Evolutionary conservation across 2,888 invertebrate genomes (phyloP).

Genomic region (Adelphocoris suturalis): DNA sequence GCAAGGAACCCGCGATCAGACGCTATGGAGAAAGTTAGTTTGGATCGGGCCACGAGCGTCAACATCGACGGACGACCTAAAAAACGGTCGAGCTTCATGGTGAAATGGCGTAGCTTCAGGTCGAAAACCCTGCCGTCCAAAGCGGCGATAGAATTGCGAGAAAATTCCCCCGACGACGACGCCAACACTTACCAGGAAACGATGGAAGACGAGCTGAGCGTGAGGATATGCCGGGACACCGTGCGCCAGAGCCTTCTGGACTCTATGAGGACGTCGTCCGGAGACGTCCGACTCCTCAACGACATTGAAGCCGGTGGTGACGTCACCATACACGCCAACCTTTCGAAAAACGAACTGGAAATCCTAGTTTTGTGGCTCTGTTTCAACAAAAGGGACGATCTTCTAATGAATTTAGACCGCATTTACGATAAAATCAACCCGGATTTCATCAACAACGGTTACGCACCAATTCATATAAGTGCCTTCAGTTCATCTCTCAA

Average conservation of each 20-base stretch:
- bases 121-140: conserved; percentile 64
- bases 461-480: conserved; percentile 85
- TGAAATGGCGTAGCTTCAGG: conserved; percentile 75
- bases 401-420: conserved; percentile 83
- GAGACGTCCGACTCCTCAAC: conserved; percentile 85
- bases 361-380: conserved; percentile 82
- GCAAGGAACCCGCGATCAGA: not conserved
- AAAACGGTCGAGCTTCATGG: conserved; percentile 74
- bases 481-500: conserved; percentile 89
- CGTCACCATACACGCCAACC: conserved; percentile 74
- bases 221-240: conserved; percentile 81
- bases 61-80: conserved; percentile 78
- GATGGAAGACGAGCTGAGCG: conserved; percentile 77
- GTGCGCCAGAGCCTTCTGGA: conserved; percentile 87
- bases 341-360: conserved; percentile 58
- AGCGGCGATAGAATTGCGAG: conserved; percentile 67
- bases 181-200: conserved; percentile 62
- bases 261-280: conserved; percentile 85
- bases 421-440: conserved; percentile 86
- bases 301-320: conserved; percentile 87
- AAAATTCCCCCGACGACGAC: conserved; percentile 73
- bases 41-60: conserved; percentile 79
- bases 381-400: conserved; percentile 85
- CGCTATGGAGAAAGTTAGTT: conserved; percentile 77
- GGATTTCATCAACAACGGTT: conserved; percentile 86